Evolutionary conservation across 2,797 vertebrate species (phyloP), one percentile per base, ranked within the genome.

Genomic region (Aphelocoma californica): DNA sequence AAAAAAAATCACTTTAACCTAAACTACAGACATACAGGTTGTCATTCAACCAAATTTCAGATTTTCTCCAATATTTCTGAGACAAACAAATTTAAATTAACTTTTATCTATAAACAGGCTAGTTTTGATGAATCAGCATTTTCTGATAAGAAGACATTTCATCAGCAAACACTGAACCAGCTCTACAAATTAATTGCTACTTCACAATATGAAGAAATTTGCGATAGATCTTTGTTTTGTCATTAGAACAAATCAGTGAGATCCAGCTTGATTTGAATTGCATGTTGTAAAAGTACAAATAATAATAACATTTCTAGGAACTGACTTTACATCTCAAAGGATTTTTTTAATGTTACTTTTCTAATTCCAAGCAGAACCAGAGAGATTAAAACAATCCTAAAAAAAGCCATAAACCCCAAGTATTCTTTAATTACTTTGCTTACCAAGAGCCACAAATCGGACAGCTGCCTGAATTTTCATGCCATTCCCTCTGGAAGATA

Each of bases 181-280:
- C 72, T 93, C 81, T 86, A 83, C 65, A 96, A 85, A 92, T 96
- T 96, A 95, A 93, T 89, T 95, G 71, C 50, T 89, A 48, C 81
- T 92, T 87, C 91, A 81, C 60, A 94, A 88, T 50, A 82, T 26
- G 24, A 87, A 91, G 62, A 92, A 91, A 75, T 74, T 57, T 83
- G 53, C 3, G 15, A 83, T 74, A 92, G 73, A 90, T 86, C 83
- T 95, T 96, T 84, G 71, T 90, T 95, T 94, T 94, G 79, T 94
- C 87, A 38, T 90, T 81, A 74, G 47, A 86, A 82, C 18, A 91
- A 91, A 93, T 83, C 81, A 89, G 42, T 34, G 34, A 93, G 60
- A 87, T 96, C 73, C 61, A 78, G 92, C 67, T 81, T 88, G 86
- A 93, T 90, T 90, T 95, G 86, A 94, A 92, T 86, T 82, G n/a